These are phyloP conservation scores for Acanthurus lineatus DNA, from an alignment of 2,797 vertebrate genomes.

Conservation along the genomic window DNA sequence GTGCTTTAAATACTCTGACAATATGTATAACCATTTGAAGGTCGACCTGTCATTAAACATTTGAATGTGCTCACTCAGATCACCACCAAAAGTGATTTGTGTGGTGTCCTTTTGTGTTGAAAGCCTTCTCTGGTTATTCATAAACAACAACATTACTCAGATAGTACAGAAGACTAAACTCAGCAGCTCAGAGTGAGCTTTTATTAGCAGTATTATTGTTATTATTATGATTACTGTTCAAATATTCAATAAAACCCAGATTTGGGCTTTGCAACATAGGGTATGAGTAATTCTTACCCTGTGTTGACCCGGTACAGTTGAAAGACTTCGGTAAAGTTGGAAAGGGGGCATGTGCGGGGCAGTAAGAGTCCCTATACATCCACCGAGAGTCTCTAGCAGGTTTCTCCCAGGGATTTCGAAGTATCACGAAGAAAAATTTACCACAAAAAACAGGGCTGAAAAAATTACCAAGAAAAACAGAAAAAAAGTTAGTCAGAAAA, in stretches of 20 bases:
- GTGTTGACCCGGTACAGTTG: no score
- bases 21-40: conserved; percentile 2
- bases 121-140: neutral
- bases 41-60: conserved; percentile 6
- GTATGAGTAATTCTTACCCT: neutral
- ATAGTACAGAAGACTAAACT: conserved; percentile 1
- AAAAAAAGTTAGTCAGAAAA: no score
- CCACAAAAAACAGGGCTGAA: no score
- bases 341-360: no score
- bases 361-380: no score
- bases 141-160: neutral
- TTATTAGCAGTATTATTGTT: neutral
- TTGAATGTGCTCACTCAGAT: neutral
- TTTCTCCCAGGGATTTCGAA: no score
- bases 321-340: no score
- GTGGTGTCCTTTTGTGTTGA: neutral
- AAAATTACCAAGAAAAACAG: no score
- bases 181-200: neutral
- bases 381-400: no score
- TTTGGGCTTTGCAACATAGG: neutral
- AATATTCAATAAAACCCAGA: neutral
- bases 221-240: neutral
- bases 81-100: conserved; percentile 9
- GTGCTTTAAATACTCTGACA: neutral
- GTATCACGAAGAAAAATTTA: no score